Percentiles rank a stretch among this genome's conserved stretches.
phyloP scores from a whole-genome alignment of 1,140 invertebrate species.

The Ceratitis capitata region DNA sequence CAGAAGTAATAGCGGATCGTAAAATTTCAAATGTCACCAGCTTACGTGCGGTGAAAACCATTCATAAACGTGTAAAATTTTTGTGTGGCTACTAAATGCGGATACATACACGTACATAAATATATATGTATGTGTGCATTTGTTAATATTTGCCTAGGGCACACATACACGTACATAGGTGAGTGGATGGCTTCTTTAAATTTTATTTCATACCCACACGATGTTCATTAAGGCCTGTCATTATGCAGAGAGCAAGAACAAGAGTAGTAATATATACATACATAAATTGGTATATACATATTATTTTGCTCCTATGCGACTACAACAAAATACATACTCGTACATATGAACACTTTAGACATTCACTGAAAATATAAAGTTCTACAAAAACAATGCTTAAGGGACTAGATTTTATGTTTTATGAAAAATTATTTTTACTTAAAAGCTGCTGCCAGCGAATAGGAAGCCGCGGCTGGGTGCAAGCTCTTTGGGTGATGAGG shows the following conservation, averaged over 20 bases:
- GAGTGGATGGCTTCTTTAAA: background rate
- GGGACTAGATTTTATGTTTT: background rate
- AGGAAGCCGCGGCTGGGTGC: background rate
- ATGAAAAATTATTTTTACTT: background rate
- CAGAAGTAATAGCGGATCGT: background rate
- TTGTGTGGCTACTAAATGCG: background rate
- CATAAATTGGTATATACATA: background rate
- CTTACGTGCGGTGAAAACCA: background rate
- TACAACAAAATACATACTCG: no score
- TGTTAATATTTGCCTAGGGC: background rate
- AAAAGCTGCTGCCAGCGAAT: background rate
- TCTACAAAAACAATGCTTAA: background rate
- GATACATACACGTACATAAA: background rate
- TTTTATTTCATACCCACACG: background rate
- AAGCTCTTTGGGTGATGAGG: background rate
- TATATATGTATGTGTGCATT: background rate
- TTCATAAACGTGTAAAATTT: background rate
- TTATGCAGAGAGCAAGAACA: background rate
- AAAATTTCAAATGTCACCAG: background rate
- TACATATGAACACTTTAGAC: no score
- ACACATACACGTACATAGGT: background rate
- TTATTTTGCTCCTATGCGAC: no score
- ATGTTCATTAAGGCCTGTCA: background rate
- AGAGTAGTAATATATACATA: background rate
- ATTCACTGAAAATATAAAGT: background rate